These are phyloP conservation scores for Iguana delicatissima DNA, from an alignment of 2,797 vertebrate species.

Conservation along the genomic window DNA sequence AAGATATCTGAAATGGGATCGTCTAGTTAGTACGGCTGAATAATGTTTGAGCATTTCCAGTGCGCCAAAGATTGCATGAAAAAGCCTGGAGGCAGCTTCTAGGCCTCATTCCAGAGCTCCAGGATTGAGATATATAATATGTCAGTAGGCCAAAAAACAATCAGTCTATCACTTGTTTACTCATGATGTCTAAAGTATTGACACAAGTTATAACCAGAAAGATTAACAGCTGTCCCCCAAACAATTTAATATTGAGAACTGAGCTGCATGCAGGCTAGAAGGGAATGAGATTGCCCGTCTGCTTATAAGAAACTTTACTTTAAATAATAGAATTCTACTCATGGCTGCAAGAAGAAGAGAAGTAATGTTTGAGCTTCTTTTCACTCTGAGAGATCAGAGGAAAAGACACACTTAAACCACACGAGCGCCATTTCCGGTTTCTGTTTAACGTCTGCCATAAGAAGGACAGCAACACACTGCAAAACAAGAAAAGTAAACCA, in stretches of 20 bases:
- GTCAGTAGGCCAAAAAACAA: constrained; percentile 5
- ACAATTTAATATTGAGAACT: constrained; percentile 14
- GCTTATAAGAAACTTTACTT: background rate
- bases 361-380: too few relatives aligned
- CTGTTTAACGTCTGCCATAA: background rate
- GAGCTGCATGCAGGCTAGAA: background rate
- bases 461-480: background rate
- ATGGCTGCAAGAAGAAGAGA: too few relatives aligned
- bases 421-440: background rate
- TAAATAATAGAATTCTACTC: background rate
- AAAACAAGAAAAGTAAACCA: too few relatives aligned
- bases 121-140: constrained; percentile 17
- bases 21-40: too few relatives aligned
- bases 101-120: background rate
- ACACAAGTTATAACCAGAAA: constrained; percentile 17
- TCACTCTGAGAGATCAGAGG: too few relatives aligned
- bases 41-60: background rate
- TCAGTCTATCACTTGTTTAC: constrained; percentile 18
- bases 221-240: constrained; percentile 5
- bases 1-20: background rate
- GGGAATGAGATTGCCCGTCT: constrained; percentile 3
- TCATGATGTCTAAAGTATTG: constrained; percentile 14
- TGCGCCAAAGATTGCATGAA: background rate
- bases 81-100: background rate
- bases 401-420: too few relatives aligned